A percentile compares a stretch with the other conserved stretches of the same genome.
Conservation (phyloP, 2,797 vertebrate genomes). For the Ispidina picta region DNA sequence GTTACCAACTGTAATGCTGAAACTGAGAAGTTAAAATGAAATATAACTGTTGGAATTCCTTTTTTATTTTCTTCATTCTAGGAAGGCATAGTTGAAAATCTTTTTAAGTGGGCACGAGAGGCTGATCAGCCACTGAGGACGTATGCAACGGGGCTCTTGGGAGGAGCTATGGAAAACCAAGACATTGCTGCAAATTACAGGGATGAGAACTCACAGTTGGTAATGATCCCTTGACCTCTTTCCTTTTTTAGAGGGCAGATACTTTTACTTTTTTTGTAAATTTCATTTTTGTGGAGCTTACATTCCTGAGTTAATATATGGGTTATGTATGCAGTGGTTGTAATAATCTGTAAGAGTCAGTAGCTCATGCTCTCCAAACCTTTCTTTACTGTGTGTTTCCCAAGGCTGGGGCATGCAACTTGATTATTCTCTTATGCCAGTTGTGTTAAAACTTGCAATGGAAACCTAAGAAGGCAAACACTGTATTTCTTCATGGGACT, state of each 20-base stretch:
- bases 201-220: constrained; percentile 96
- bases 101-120: constrained; percentile 97
- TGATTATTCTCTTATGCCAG: background rate
- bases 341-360: background rate
- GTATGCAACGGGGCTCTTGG: constrained; percentile 93
- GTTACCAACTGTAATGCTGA: background rate
- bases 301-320: background rate
- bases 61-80: constrained; percentile 65
- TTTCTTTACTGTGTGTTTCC: background rate
- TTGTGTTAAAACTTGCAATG: background rate
- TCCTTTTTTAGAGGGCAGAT: background rate
- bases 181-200: constrained; percentile 99
- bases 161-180: constrained; percentile 99
- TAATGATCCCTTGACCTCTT: constrained; percentile 61
- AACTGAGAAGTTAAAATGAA: background rate
- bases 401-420: background rate
- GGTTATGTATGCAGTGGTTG: background rate
- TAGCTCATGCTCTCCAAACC: background rate
- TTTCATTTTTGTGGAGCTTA: background rate
- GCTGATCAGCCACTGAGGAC: constrained; percentile 94
- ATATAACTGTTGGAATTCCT: background rate
- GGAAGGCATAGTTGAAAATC: constrained; percentile 98
- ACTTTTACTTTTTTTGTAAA: background rate
- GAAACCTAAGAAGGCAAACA: background rate
- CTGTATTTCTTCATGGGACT: background rate